A percentile compares a stretch with the other conserved stretches of the same genome.
Evolutionary conservation across 2,113 vertebrate genomes (phyloP).

Genomic region (Dromaius novaehollandiae): DNA sequence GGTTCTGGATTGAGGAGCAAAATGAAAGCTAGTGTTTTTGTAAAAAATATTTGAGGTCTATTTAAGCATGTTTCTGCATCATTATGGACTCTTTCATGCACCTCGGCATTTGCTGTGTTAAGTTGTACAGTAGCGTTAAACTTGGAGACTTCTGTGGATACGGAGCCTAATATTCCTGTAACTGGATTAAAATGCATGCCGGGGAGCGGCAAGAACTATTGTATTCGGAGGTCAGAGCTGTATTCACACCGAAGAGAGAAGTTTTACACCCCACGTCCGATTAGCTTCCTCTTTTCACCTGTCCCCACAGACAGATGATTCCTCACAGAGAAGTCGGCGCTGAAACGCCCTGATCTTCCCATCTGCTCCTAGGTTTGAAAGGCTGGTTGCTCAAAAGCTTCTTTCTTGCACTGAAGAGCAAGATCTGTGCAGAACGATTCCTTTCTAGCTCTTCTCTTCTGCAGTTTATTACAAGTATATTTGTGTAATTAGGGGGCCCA

Average conservation of each 20-base stretch:
- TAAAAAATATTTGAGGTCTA: not conserved
- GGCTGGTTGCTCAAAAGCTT: not conserved
- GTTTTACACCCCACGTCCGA: not conserved
- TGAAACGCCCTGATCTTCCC: constrained; percentile 20
- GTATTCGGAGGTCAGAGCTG: not conserved
- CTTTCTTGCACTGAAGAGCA: not conserved
- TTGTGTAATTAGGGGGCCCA: constrained; percentile 80
- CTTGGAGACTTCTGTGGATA: not conserved
- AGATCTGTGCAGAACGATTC: not conserved
- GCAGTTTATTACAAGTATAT: constrained; percentile 68
- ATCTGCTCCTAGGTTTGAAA: not conserved
- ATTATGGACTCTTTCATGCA: not conserved
- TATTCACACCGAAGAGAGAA: not conserved
- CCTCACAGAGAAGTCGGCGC: not conserved
- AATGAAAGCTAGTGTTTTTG: not conserved
- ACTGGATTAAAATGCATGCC: constrained; percentile 3
- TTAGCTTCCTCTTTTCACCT: constrained; percentile 38
- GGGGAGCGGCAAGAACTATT: not conserved
- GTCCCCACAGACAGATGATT: constrained; percentile 20
- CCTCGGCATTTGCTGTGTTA: not conserved
- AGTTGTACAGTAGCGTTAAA: accelerated
- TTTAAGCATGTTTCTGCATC: not conserved
- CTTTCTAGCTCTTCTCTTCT: constrained; percentile 18
- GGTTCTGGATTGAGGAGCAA: not conserved
- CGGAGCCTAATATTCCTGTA: not conserved